Evolutionary conservation across 1,140 invertebrate genomes (phyloP), one percentile per base, ranked within the genome.

Genomic region (Drosophila elegans): DNA sequence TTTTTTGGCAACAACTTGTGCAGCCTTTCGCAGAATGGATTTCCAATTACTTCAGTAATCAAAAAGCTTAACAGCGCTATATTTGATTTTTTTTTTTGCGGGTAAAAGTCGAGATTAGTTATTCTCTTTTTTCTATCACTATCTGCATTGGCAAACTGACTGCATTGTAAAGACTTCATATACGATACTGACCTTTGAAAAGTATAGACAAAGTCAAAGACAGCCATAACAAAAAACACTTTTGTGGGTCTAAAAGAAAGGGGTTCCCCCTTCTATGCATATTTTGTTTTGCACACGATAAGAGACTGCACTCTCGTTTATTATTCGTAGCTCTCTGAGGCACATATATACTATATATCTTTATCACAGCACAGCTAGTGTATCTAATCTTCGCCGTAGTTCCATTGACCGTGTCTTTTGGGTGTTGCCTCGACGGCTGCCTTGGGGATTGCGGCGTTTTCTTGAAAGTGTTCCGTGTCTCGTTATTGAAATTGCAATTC

Each of bases 401-500:
- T 25, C 44, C 32, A 34, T 41, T 67, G 51, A 46, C 45, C 25
- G 7, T 25, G 21, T 56, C 13, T 85, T 66, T 71, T 11, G 74
- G 53, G 52, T 60, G 68, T 80, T 71, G 67, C 39, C 64, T 83
- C 81, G 34, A 32, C 52, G 63, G 67, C 13, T 48, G 80, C 54
- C 73, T 81, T 79, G 60, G 39, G 60, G 39, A 39, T 78, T 71
- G 66, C 64, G 67, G 52, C 51, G 51, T 76, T 67, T 63, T 82
- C 82, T 82, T 85, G 69, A 68, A 86, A 88, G 83, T 86, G 66
- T 86, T 86, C 71, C 75, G 83, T 85, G 82, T 85, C 82, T 88
- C 66, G 82, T 86, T 86, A 86, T 86, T 86, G 82, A 88, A 86
- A 88, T 86, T 86, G 82, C 83, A 86, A 86, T 86, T 82, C 79